Evolutionary conservation across 2,113 vertebrate genomes (phyloP).

Genomic region (Hemichromis elongatus): DNA sequence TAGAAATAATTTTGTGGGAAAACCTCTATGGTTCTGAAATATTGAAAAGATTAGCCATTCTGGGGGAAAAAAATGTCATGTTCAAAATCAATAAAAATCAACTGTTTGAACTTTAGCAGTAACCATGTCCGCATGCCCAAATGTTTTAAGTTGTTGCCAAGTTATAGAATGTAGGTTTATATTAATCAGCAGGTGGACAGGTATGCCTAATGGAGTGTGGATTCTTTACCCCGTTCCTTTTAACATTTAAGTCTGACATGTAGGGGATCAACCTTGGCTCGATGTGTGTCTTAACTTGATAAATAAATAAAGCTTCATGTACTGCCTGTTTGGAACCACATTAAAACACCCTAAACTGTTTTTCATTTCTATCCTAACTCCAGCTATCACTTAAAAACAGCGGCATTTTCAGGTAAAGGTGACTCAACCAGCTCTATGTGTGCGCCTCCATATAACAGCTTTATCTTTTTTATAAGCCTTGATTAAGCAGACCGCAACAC

Average conservation of each 20-base stretch:
- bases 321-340: background rate
- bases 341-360: background rate
- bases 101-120: background rate
- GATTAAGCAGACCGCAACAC: background rate
- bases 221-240: background rate
- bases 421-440: background rate
- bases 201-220: background rate
- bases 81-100: background rate
- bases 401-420: background rate
- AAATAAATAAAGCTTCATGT: background rate
- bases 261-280: background rate
- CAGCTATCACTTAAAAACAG: background rate
- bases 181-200: background rate
- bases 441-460: background rate
- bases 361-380: background rate
- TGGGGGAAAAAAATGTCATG: background rate
- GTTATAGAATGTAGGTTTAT: background rate
- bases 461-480: background rate
- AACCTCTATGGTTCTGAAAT: rapidly evolving
- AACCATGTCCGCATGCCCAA: background rate
- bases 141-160: background rate
- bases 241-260: background rate
- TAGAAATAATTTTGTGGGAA: background rate
- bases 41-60: rapidly evolving
- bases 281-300: background rate